A percentile compares a stretch with the other conserved stretches of the same genome.
These are phyloP conservation scores for Orbicella faveolata DNA, from an alignment of 64 coral and sea anemone genomes.

Conservation along the genomic window DNA sequence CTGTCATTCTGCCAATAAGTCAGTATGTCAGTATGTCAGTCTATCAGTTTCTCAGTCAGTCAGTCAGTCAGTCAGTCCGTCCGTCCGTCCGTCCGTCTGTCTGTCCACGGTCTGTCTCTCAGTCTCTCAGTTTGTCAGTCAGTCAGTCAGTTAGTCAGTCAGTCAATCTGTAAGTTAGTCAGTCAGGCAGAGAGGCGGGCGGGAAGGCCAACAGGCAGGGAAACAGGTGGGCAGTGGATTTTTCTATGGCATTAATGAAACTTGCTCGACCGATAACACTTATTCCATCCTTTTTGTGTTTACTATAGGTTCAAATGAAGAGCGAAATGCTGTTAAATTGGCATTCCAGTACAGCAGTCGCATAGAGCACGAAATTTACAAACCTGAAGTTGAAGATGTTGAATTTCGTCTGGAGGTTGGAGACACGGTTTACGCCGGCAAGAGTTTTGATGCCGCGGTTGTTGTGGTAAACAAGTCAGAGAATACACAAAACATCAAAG, in stretches of 20 bases:
- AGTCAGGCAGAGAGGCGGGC: no score
- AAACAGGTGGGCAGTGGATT: no score
- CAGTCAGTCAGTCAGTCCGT: background rate
- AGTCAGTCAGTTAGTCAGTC: background rate
- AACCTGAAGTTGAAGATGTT: slow-evolving; percentile 21
- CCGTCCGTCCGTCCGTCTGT: background rate
- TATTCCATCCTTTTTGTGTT: background rate
- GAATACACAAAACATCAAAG: slow-evolving; percentile 30
- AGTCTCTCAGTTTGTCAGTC: background rate
- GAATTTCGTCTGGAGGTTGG: slow-evolving; percentile 5
- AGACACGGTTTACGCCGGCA: slow-evolving; percentile 2
- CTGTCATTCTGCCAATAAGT: background rate
- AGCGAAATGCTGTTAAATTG: slow-evolving; percentile 43
- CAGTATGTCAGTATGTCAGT: background rate
- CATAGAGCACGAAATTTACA: slow-evolving; percentile 52
- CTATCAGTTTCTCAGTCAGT: background rate
- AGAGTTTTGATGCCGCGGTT: slow-evolving; percentile 30
- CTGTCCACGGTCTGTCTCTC: no score
- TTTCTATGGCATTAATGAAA: background rate
- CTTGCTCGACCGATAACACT: background rate
- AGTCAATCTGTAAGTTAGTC: no score
- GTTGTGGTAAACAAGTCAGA: slow-evolving; percentile 33
- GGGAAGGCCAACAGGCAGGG: no score
- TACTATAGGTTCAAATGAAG: slow-evolving; percentile 38
- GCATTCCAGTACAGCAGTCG: slow-evolving; percentile 56